These are phyloP conservation scores for Nesometra sesokonis DNA, from an alignment of 35 echinoderm and acorn worm genomes.

Conservation along the genomic window DNA sequence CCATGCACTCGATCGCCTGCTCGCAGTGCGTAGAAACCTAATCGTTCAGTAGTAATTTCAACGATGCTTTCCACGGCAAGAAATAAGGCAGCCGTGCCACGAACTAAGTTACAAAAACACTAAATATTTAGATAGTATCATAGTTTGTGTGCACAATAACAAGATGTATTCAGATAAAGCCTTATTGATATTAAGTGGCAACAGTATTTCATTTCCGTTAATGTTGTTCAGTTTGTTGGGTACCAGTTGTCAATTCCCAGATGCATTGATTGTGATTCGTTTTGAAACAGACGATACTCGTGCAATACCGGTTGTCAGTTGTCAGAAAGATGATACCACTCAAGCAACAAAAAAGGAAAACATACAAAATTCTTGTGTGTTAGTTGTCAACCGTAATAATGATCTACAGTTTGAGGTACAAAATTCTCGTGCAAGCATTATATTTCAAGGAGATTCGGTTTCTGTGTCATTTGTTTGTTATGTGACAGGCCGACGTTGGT, in stretches of 20 bases:
- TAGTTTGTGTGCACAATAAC: neutral
- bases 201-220: neutral
- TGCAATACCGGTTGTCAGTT: neutral
- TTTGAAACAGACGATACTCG: neutral
- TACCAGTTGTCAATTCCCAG: neutral
- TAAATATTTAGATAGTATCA: constrained; percentile 1
- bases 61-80: neutral
- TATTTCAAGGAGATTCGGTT: neutral
- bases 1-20: neutral
- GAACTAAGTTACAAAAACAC: neutral
- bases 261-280: neutral
- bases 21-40: neutral
- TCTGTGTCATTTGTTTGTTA: neutral
- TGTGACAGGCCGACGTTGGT: neutral
- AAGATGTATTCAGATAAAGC: neutral
- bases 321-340: neutral
- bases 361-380: neutral
- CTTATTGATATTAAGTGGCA: neutral
- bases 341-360: neutral
- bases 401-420: neutral
- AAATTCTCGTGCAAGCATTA: neutral
- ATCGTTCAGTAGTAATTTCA: neutral
- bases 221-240: neutral
- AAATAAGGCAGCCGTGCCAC: neutral
- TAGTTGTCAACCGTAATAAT: neutral